Conservation (phyloP, 2,113 vertebrate genomes). For the Mesitornis unicolor region DNA sequence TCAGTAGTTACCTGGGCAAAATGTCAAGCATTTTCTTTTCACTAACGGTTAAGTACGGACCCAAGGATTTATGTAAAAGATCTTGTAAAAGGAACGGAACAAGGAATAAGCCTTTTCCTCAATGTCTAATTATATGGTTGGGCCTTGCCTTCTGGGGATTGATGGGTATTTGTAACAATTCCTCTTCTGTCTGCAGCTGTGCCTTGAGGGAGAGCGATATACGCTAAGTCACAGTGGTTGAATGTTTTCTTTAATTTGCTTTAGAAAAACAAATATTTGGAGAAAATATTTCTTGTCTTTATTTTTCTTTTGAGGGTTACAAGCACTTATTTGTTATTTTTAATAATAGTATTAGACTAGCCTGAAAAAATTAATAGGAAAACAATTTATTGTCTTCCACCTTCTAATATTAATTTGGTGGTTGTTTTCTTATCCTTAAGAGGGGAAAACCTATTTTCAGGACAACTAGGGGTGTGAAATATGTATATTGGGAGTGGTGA, state of each 20-base stretch:
- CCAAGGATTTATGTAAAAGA: neutral
- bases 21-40: neutral
- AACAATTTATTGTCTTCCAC: neutral
- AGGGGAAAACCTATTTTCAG: neutral
- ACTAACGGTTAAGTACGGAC: neutral
- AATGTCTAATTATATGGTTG: neutral
- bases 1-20: neutral
- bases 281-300: neutral
- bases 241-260: neutral
- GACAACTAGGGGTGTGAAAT: neutral
- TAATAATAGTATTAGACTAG: neutral
- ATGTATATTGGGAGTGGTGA: neutral
- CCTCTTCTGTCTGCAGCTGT: neutral
- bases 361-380: neutral
- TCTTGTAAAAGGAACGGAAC: neutral
- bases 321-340: neutral
- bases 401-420: neutral
- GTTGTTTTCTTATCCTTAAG: neutral
- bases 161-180: conserved; percentile 21
- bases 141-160: neutral
- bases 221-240: neutral
- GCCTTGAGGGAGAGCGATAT: neutral
- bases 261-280: neutral
- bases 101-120: neutral
- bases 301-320: neutral